These are phyloP conservation scores for Mobula hypostoma DNA, from an alignment of 2,113 vertebrate genomes.

Conservation along the genomic window DNA sequence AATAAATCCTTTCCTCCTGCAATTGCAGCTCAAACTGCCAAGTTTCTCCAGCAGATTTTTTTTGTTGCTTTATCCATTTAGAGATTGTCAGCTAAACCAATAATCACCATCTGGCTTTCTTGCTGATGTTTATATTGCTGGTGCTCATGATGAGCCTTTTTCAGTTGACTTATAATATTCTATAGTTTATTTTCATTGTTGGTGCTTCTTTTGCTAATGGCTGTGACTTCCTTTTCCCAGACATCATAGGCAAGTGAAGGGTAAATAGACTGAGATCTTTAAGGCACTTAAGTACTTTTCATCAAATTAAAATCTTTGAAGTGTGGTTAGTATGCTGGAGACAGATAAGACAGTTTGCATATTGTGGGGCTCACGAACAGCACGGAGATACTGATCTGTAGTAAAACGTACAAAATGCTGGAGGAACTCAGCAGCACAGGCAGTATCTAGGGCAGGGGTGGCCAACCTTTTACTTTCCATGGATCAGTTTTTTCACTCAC, in stretches of 20 bases:
- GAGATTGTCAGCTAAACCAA: not conserved
- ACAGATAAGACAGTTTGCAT: not conserved
- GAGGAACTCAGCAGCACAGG: no score
- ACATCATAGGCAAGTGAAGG: not conserved
- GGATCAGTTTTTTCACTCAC: no score
- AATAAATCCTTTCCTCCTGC: no score
- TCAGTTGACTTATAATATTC: not conserved
- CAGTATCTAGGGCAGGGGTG: no score
- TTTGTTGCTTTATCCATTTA: not conserved
- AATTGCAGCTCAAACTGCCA: not conserved
- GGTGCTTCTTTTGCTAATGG: not conserved
- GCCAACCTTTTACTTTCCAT: no score
- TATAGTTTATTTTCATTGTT: not conserved
- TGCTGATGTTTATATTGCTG: not conserved
- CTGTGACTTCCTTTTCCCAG: not conserved
- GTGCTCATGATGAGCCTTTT: not conserved
- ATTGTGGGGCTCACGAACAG: not conserved
- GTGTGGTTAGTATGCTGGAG: not conserved
- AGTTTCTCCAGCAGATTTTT: not conserved
- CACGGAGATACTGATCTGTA: not conserved
- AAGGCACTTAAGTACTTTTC: not conserved
- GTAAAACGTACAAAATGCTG: no score
- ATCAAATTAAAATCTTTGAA: not conserved
- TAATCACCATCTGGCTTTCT: not conserved
- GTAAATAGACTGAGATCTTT: not conserved